Evolutionary conservation across 2,888 invertebrate genomes (phyloP).

Genomic region (Bimastos eiseni): DNA sequence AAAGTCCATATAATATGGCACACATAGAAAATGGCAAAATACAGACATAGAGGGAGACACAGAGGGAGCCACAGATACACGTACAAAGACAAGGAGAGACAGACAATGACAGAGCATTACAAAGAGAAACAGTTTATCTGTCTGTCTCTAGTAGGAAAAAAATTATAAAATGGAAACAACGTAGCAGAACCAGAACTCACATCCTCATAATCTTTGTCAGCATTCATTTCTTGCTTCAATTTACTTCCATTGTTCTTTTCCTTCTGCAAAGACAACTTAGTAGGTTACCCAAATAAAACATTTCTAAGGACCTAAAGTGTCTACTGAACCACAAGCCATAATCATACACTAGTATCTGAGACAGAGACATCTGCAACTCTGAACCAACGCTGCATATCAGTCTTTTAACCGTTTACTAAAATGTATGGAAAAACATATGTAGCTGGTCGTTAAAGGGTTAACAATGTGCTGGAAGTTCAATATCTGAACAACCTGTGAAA

Average conservation of each 20-base stretch:
- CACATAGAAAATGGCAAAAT: no score
- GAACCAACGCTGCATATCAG: not conserved
- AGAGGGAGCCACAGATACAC: no score
- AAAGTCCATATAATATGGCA: no score
- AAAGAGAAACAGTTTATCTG: not conserved
- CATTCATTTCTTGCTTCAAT: not conserved
- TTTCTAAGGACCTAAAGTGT: not conserved
- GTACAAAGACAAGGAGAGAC: no score
- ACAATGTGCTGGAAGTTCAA: not conserved
- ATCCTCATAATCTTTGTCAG: not conserved
- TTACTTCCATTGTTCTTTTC: not conserved
- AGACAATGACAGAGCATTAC: not conserved
- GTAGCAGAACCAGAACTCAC: not conserved
- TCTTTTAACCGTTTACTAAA: not conserved
- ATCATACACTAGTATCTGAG: not conserved
- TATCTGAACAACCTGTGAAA: not conserved
- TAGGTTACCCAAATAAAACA: not conserved
- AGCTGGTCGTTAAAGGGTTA: no score
- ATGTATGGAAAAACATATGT: no score
- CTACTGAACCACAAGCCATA: not conserved
- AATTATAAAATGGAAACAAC: not conserved
- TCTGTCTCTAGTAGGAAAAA: not conserved
- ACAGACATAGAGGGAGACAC: no score
- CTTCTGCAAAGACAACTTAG: not conserved
- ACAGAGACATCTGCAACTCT: not conserved